Evolutionary conservation across 2,797 vertebrate genomes (phyloP), one percentile per base, ranked within the genome.

Genomic region (Chaetodon trifasciatus): DNA sequence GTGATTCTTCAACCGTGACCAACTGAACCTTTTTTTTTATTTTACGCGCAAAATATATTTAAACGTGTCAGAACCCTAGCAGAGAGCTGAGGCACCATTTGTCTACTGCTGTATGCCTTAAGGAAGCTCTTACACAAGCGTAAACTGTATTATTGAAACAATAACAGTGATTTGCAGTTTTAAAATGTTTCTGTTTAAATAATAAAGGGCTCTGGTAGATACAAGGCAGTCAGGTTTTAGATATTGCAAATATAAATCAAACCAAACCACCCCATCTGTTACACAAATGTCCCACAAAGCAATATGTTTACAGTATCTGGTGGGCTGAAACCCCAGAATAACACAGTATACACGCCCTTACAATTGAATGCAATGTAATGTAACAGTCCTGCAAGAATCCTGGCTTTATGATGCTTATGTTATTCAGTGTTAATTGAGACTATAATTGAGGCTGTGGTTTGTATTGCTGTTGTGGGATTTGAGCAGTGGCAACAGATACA

Each of bases 201-300:
- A 66, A 57, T 15, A 40, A 57, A 44, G 0, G 11, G 12, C 8
- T 37, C 32, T n/a, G 7, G 46, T 37, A 50, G 47, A 8, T 44
- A 11, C 19, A n/a, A 52, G 55, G 46, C 42, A 32, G 73, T 40
- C 44, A 23, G 24, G 17, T 44, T 12, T 24, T 56, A 56, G 17
- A 74, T 32, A 57, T 40, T 49, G 28, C 13, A 62, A 53, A 35
- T 23, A 61, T 44, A 21, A 64, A 57, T 32, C 2, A 40, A 70
- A 1, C 6, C 1, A 35, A 50, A 50, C 23, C 0, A 56, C 5
- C n/a, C 55, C 4, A 23, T 62, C 57, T 70, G 57, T 55, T 24
- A 49, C 17, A 49, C 46, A 58, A 74, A 65, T 56, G 46, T 49
- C 7, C 21, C 4, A 8, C 47, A 19, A 21, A 76, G 6, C n/a